These are phyloP conservation scores for Dione vanillae DNA, from an alignment of 2,888 invertebrate species.

Conservation along the genomic window DNA sequence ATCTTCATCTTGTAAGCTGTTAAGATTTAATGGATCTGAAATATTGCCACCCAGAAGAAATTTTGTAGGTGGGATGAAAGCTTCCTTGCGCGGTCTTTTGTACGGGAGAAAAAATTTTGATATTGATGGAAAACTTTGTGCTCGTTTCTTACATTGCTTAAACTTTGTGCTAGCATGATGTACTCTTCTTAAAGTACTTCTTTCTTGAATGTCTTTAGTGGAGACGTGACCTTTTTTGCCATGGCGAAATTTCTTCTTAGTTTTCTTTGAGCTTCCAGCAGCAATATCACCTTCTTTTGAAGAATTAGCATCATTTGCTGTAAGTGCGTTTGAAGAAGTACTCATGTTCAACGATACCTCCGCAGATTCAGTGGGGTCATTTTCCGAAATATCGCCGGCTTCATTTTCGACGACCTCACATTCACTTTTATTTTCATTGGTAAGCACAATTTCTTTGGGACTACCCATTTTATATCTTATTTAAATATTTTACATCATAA, in stretches of 20 bases:
- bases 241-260: conserved; percentile 77
- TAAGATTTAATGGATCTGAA: conserved; percentile 96
- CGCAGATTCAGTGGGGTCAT: conserved; percentile 61
- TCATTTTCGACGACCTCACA: conserved; percentile 61
- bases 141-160: conserved; percentile 85
- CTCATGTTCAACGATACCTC: conserved; percentile 61
- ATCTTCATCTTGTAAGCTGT: conserved; percentile 93
- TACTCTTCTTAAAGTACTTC: conserved; percentile 70
- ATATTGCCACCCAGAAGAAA: conserved; percentile 97
- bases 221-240: conserved; percentile 73
- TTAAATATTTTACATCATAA: conserved; percentile 60
- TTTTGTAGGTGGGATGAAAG: conserved; percentile 94
- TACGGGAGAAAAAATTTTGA: conserved; percentile 90
- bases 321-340: conserved; percentile 52
- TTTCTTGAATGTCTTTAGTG: conserved; percentile 72
- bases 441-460: conserved; percentile 67
- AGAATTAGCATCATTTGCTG: conserved; percentile 59
- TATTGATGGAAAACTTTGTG: conserved; percentile 87
- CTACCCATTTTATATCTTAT: conserved; percentile 70
- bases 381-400: conserved; percentile 66
- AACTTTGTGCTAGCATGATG: conserved; percentile 76
- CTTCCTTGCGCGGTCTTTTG: conserved; percentile 89
- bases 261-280: conserved; percentile 65
- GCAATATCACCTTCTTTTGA: conserved; percentile 68
- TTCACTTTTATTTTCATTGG: conserved; percentile 59